Evolutionary conservation across 53 echinoderm and acorn worm genomes (phyloP), one percentile per base, ranked within the genome.

Genomic region (Antedon mediterranea): DNA sequence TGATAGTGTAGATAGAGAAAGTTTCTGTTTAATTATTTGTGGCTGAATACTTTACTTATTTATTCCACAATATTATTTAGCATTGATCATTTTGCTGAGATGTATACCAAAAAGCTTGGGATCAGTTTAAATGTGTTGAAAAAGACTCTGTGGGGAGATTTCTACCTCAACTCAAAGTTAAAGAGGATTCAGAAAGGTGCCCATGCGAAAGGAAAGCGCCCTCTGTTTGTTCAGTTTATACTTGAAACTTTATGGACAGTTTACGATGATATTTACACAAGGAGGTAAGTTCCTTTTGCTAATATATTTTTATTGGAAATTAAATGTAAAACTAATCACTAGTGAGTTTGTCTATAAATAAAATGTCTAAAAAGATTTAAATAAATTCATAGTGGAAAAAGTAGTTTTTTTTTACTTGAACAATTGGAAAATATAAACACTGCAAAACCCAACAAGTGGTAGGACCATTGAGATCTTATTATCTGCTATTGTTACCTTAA

Each of bases 131-230:
- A 83, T 14, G 76, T 89, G 4, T 85, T 95, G 29, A 81, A 81
- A 13, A 91, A 91, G 80, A 91, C 91, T 9, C 78, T 95, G 34
- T 95, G 95, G 95, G 94, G 95, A 30, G 91, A 89, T 71, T 95
- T 95, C 79, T 95, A 81, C 86, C 78, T 95, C 13, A 87, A 95
- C 57, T 73, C 87, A 32, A 95, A 95, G 71, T 85, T 87, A 11
- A 94, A 91, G 80, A 84, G 95, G 34, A 89, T 95, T 43, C 89
- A 91, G 91, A 95, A 91, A 87, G 95, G 95, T 41, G 95, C 95
- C 9, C 81, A 98, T 90, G 91, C 86, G 6, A 98, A 98, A 85
- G 98, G 88, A 34, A 98, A 93, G 92, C 90, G 93, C 43, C 92
- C 98, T 0, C 7, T 98, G 29, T 98, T 98, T 85, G 98, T 98